Base-by-base conservation (phyloP, 2,888 invertebrate species). In the Cosmia trapezina region DNA sequence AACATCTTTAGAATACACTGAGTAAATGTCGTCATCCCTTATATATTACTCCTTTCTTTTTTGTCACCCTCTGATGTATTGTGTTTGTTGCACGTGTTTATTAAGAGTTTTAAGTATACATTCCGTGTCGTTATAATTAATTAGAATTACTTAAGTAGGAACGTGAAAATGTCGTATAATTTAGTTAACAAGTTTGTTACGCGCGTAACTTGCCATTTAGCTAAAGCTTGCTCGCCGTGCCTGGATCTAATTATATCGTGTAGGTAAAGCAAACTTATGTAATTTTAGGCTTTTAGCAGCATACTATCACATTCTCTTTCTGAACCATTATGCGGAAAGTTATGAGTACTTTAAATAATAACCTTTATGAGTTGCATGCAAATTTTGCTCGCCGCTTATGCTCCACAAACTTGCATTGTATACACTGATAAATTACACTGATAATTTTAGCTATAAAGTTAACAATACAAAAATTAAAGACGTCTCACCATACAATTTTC, bases 141-240 rank as follows among this genome's bases (percentile, higher is more conserved):
- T 89, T 90, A 86, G 86, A 87, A 87, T 89, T 86, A 86, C 86
- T 84, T 81, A 87, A 88, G 91, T 87, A 86, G 75, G 76, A 83
- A 89, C 88, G 86, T 85, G 90, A 91, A 89, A 90, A 90, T 86
- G 91, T 89, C 87, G 84, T 90, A 89, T 91, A 92, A 91, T 92
- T 91, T 88, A 89, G 87, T 89, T 91, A 91, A 87, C 87, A 91
- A 91, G 89, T 92, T 90, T 89, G 89, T 88, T 89, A 83, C 84
- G 77, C 83, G 86, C 83, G 86, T 89, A 89, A 88, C 89, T 89
- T 87, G 87, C 86, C 89, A 89, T 91, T 91, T 90, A 90, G 87
- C 86, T 83, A 76, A 85, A 87, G 89, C 88, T 87, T 85, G 83
- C 85, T 87, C 83, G 86, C 84, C 73, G 76, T 81, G 78, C 73